Evolutionary conservation across 2,113 vertebrate species (phyloP), one percentile per base, ranked within the genome.

Genomic region (Triplophysa rosa): DNA sequence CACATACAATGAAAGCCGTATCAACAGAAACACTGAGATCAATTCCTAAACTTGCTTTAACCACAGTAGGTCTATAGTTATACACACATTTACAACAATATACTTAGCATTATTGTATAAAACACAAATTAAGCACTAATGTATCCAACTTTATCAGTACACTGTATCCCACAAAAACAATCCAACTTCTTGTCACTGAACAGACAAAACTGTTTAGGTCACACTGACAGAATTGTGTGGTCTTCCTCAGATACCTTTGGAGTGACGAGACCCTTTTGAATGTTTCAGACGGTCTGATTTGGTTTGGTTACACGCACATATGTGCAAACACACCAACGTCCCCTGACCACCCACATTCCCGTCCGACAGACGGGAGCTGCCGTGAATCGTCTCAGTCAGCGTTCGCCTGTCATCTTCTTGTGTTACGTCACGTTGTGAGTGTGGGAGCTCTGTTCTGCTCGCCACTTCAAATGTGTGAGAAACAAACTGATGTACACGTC

Each of bases 401-500:
- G 19, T 11, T 54, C 42, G 47, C 24, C 61, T 37, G 62, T 74
- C 73, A 65, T 77, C 62, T 77, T 65, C 73, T 24, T 76, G 72
- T n/a, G 58, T 72, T 45, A 62, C 56, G 56, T 74, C 71, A 74
- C 56, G 54, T 14, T 8, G 21, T 24, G 71, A 74, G 56, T 62
- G 71, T 74, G 71, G 71, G 71, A 63, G 72, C 72, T 63, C 40
- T 10, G 37, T 61, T 63, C 37, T 75, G 72, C 59, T 75, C 59
- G 42, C n/a, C 72, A 75, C 72, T 75, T 75, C 72, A 75, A 62
- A 77, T 54, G 61, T 77, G 74, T 77, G 74, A 77, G 74, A 65
- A 77, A 77, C 62, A 37, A 77, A 54, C 74, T 54, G 74, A 77
- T 77, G 74, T 65, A 52, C 61, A 77, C 16, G 74, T 77, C 61